phyloP scores from a whole-genome alignment of 1,140 invertebrate genomes.

The Eupeodes corollae region DNA sequence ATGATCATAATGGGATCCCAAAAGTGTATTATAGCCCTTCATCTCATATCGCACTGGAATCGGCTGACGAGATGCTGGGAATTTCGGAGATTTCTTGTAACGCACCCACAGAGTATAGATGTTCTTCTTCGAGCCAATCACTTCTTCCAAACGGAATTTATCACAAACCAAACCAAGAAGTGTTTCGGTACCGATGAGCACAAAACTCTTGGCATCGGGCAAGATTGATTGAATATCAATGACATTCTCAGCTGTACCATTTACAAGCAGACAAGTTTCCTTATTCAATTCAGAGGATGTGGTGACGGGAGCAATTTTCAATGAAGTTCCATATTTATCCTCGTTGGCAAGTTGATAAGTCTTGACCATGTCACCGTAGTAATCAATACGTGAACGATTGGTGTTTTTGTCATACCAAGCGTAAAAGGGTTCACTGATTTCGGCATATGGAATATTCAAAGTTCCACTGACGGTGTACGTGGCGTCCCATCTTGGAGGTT shows the following conservation, averaged over 20 bases:
- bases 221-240: constrained; percentile 67
- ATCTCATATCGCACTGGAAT: constrained; percentile 77
- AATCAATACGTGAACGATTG: constrained; percentile 79
- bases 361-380: constrained; percentile 87
- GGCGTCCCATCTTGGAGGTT: constrained; percentile 52
- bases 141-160: constrained; percentile 60
- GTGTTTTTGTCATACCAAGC: constrained; percentile 70
- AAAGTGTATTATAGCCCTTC: constrained; percentile 80
- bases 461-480: constrained; percentile 63
- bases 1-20: constrained; percentile 93
- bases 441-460: constrained; percentile 82
- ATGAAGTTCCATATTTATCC: constrained; percentile 57
- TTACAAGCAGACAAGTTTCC: constrained; percentile 71
- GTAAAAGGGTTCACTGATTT: constrained; percentile 78
- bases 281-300: constrained; percentile 59
- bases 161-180: constrained; percentile 54
- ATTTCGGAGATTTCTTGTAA: constrained; percentile 46
- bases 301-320: constrained; percentile 81
- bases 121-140: constrained; percentile 66
- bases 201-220: constrained; percentile 69
- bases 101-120: constrained; percentile 79
- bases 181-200: constrained; percentile 51
- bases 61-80: constrained; percentile 37
- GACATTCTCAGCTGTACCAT: constrained; percentile 53
- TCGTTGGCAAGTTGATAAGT: constrained; percentile 64